Base-by-base conservation (phyloP, 2,797 vertebrate species). In the Dermochelys coriacea region DNA sequence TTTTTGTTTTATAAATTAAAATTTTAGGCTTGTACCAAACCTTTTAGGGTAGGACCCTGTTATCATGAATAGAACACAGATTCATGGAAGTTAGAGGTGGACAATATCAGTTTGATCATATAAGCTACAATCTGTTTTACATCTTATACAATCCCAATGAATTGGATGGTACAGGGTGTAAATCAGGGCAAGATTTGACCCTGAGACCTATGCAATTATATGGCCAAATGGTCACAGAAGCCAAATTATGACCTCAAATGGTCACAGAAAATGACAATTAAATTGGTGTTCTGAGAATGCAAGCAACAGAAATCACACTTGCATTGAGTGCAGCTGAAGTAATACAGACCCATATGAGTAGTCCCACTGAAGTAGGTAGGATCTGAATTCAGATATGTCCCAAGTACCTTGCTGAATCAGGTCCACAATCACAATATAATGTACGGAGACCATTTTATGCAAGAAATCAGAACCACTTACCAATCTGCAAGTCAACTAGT, bases 401-500 rank as follows among this genome's bases (percentile, higher is more conserved):
- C 1, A 68, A 83, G 23, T 31, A 16, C 86, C 4, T 82, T 85
- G 27, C 7, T 27, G 34, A 83, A 45, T 9, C 25, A 31, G 8
- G 9, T 85, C 9, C 1, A 41, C 11, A 85, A 37, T 2, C 54
- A 61, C 54, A 34, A 25, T 23, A 34, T 27, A 91, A 54, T 82
- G 12, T 59, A 86, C 18, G 27, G 21, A 83, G 55, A 71, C 74
- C 79, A 77, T 9, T 51, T 88, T 49, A 88, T 49, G 29, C 37
- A 84, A 82, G 81, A 89, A 86, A 80, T 34, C 0, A 31, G 85
- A 92, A 47, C 8, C 47, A 92, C 96, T 97, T 95, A 98, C 97
- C 96, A 14, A 5, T 0, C 49, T 83, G 74, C 2, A 8, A 2
- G 31, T 19, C 2, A 2, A 2, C 3, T 90, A 49, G 31, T 78